Conservation (phyloP, 2,797 vertebrate genomes). For the Chloroceryle amazona region DNA sequence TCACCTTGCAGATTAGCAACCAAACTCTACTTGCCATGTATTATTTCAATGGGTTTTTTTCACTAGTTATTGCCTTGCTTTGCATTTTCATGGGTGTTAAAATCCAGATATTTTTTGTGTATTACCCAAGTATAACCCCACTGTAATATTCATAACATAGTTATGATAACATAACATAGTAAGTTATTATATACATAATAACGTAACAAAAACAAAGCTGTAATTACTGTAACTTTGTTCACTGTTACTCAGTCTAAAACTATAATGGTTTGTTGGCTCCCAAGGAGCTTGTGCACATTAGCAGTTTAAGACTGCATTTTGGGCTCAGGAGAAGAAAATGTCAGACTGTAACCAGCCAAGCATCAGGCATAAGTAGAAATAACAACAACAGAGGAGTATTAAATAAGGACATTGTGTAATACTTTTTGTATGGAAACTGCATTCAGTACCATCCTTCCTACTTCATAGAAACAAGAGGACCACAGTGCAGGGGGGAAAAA, state of each 20-base stretch:
- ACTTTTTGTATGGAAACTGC: neutral
- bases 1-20: neutral
- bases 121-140: neutral
- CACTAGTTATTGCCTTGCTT: neutral
- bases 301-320: neutral
- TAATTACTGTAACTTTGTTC: neutral
- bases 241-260: neutral
- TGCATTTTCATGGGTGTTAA: neutral
- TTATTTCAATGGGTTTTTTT: neutral
- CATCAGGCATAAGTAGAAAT: neutral
- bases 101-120: neutral
- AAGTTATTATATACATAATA: no score
- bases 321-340: neutral
- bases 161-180: neutral
- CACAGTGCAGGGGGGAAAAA: neutral
- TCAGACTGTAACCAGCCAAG: neutral
- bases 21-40: neutral
- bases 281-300: neutral
- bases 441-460: neutral
- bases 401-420: neutral
- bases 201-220: neutral
- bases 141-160: neutral
- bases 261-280: neutral
- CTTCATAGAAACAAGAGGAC: neutral
- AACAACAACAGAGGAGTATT: neutral